Evolutionary conservation across 2,113 vertebrate genomes (phyloP).

Genomic region (Aphelocoma coerulescens): DNA sequence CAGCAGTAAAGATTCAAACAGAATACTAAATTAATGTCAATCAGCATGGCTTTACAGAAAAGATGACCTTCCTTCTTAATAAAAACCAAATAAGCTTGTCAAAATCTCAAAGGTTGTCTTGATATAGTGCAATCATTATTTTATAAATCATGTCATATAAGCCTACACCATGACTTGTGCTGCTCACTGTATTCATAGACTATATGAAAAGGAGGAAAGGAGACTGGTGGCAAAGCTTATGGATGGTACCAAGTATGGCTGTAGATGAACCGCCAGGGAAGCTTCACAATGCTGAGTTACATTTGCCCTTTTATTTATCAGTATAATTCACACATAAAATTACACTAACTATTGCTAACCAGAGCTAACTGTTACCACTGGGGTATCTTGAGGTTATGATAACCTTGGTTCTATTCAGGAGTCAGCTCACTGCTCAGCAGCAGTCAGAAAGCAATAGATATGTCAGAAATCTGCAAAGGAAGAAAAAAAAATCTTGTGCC

Average conservation of each 20-base stretch:
- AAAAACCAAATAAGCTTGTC: neutral
- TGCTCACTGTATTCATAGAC: neutral
- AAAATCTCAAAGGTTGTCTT: neutral
- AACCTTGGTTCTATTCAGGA: neutral
- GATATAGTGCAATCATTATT: neutral
- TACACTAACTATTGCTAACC: neutral
- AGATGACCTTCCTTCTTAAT: slow-evolving; percentile 5
- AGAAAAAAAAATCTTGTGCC: neutral
- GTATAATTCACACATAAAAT: neutral
- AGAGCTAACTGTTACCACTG: neutral
- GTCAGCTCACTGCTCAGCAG: neutral
- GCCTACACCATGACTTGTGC: neutral
- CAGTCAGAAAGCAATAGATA: neutral
- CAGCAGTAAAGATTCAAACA: neutral
- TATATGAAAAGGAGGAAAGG: neutral
- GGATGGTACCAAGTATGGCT: neutral
- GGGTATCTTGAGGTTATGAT: neutral
- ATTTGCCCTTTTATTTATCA: neutral
- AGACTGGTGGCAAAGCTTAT: neutral
- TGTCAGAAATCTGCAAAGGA: neutral
- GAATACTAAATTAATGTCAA: neutral
- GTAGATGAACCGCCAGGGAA: neutral
- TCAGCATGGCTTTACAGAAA: neutral
- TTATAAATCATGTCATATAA: neutral
- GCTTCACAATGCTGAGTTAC: neutral